Percentiles rank a stretch among this genome's conserved stretches.
phyloP scores from a whole-genome alignment of 2,113 vertebrate species.

The Sceloporus undulatus region DNA sequence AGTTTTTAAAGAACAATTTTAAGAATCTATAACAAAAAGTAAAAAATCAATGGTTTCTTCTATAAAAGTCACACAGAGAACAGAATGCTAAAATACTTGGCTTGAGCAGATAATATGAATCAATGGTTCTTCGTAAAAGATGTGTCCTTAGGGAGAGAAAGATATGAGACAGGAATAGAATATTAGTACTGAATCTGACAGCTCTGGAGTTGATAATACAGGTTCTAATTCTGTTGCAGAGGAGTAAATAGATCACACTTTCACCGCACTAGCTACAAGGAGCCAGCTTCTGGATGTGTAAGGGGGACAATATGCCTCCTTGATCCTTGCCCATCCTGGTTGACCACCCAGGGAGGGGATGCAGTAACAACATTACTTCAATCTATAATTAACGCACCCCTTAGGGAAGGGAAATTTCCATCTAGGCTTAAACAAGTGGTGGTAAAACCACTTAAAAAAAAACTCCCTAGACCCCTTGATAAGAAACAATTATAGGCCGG shows the following conservation, averaged over 20 bases:
- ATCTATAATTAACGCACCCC: too few relatives aligned
- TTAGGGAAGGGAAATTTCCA: too few relatives aligned
- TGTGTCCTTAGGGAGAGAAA: constrained; percentile 54
- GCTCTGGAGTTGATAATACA: constrained; percentile 57
- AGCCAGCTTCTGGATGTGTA: too few relatives aligned
- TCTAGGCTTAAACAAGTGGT: too few relatives aligned
- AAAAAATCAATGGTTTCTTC: constrained; percentile 61
- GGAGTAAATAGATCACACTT: constrained; percentile 30
- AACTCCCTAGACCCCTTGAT: too few relatives aligned
- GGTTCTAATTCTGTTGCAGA: constrained; percentile 55
- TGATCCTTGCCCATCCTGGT: too few relatives aligned
- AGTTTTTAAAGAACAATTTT: constrained; percentile 49
- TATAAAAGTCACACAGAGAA: constrained; percentile 56
- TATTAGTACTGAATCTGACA: constrained; percentile 26
- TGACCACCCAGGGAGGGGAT: too few relatives aligned
- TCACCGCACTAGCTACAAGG: not conserved
- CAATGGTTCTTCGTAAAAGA: constrained; percentile 62
- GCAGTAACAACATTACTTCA: too few relatives aligned
- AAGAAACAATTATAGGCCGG: too few relatives aligned
- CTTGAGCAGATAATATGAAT: constrained; percentile 65
- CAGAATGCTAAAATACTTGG: constrained; percentile 58
- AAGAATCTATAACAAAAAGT: constrained; percentile 36
- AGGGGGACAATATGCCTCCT: too few relatives aligned
- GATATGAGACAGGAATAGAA: constrained; percentile 54
- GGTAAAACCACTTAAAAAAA: too few relatives aligned